Percentiles rank a stretch among this genome's conserved stretches.
Conservation (phyloP, 2,797 vertebrate species). For the Crypturellus tataupa region DNA sequence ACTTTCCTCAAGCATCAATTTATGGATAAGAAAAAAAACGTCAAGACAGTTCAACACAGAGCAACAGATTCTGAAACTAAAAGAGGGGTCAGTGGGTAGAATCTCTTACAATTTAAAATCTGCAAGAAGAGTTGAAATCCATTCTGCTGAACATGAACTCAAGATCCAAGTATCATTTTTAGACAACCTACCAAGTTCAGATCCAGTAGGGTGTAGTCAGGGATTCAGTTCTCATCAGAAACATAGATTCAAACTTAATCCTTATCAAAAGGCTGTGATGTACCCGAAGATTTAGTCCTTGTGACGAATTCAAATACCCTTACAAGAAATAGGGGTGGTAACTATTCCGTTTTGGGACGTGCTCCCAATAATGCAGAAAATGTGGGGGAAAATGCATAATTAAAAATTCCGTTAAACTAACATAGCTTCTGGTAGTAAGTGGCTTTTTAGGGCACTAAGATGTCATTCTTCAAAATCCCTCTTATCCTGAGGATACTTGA, state of each 20-base stretch:
- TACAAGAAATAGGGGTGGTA: background rate
- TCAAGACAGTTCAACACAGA: rapidly evolving
- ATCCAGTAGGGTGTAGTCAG: background rate
- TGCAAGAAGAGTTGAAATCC: background rate
- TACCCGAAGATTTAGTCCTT: background rate
- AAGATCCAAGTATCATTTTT: background rate
- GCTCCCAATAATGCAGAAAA: background rate
- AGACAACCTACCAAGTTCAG: background rate
- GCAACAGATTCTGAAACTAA: background rate
- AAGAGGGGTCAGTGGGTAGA: background rate
- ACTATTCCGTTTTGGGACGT: background rate
- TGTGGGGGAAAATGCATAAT: background rate
- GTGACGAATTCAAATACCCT: background rate
- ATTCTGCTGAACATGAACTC: background rate
- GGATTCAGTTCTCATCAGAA: background rate
- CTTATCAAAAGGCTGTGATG: background rate
- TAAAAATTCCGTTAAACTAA: background rate
- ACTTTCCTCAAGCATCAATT: background rate
- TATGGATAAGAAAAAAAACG: background rate
- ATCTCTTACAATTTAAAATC: background rate
- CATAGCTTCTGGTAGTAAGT: background rate
- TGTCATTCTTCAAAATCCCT: background rate
- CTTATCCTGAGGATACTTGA: conserved; percentile 5
- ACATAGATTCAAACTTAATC: background rate
- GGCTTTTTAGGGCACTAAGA: background rate